Evolutionary conservation across 1,140 invertebrate genomes (phyloP), one percentile per base, ranked within the genome.

Genomic region (Ips typographus): DNA sequence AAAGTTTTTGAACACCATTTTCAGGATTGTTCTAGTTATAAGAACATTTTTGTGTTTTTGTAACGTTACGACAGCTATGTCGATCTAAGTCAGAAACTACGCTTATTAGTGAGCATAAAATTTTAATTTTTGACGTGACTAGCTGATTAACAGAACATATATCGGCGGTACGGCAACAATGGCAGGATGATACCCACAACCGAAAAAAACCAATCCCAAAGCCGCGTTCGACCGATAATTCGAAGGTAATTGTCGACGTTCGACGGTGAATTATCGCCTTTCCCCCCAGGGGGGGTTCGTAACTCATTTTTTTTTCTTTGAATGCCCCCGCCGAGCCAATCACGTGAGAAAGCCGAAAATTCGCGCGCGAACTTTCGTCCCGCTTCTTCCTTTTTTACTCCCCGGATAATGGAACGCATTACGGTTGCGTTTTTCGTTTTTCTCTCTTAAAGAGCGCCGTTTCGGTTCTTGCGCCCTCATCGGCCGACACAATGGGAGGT

Each of bases 201-300:
- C 44, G 22, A 22, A 49, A 55, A 65, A 65, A 55, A 55, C 5
- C 62, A 42, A 65, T 42, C 51, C 40, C 2, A 40, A 65, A 65
- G 51, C 62, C 8, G 41, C 56, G 40, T 53, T 42, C 39, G 64
- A 72, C 65, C 68, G 69, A 71, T 68, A 66, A 73, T 73, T 73
- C 55, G 62, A 62, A 65, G 58, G 57, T 66, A 71, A 65, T 73
- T 66, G 72, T 71, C 49, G 62, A 64, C 55, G 57, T 43, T 52
- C 56, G 70, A 59, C 71, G 72, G 72, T 73, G 72, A 73, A 65
- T 72, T 73, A 73, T 73, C 69, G 72, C 55, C 49, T 8, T 40
- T 63, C 52, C 22, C 22, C 6, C 44, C 44, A 8, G 69, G 59
- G 64, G 65, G 72, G 70, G 65, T 44, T 58, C 65, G 62, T 43